Conservation (phyloP, 1,140 invertebrate species). For the Penaeus vannamei region DNA sequence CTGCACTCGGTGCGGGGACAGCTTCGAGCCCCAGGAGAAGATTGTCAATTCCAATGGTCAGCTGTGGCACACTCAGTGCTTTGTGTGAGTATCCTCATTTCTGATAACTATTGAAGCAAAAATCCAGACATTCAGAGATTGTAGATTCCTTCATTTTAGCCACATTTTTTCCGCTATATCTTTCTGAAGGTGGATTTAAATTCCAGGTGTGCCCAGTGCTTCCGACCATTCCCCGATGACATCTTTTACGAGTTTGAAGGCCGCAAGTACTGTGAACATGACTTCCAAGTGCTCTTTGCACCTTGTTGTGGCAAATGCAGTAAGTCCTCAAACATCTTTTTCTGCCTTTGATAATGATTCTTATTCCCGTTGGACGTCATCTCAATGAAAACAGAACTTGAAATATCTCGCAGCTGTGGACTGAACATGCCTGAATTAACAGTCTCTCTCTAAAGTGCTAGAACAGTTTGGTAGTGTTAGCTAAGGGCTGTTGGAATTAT, state of each 20-base stretch:
- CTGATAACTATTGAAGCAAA: too few relatives aligned
- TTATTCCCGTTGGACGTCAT: conserved; percentile 12
- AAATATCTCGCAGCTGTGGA: too few relatives aligned
- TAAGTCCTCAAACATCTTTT: conserved; percentile 73
- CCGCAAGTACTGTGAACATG: conserved; percentile 98
- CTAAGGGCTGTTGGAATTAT: too few relatives aligned
- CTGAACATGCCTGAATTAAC: too few relatives aligned
- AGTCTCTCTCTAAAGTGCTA: too few relatives aligned
- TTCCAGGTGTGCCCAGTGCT: conserved; percentile 96
- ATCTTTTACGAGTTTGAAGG: conserved; percentile 99
- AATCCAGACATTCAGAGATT: too few relatives aligned
- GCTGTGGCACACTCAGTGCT: conserved; percentile 98
- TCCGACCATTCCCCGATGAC: conserved; percentile 96
- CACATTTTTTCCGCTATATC: not conserved
- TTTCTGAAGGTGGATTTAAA: conserved; percentile 31
- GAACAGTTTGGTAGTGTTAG: too few relatives aligned
- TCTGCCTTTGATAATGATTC: not conserved
- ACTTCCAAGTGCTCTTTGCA: conserved; percentile 98
- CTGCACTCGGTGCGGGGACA: conserved; percentile 93
- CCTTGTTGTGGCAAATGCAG: conserved; percentile 98
- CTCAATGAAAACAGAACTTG: too few relatives aligned
- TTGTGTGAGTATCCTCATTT: conserved; percentile 87
- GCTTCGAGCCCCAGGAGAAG: conserved; percentile 95
- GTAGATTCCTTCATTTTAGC: too few relatives aligned
- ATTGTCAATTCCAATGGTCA: conserved; percentile 99